A percentile compares a stretch with the other conserved stretches of the same genome.
phyloP scores from a whole-genome alignment of 37 sponge, comb jelly and placozoan species.

The Cliona cf. orientalis region DNA sequence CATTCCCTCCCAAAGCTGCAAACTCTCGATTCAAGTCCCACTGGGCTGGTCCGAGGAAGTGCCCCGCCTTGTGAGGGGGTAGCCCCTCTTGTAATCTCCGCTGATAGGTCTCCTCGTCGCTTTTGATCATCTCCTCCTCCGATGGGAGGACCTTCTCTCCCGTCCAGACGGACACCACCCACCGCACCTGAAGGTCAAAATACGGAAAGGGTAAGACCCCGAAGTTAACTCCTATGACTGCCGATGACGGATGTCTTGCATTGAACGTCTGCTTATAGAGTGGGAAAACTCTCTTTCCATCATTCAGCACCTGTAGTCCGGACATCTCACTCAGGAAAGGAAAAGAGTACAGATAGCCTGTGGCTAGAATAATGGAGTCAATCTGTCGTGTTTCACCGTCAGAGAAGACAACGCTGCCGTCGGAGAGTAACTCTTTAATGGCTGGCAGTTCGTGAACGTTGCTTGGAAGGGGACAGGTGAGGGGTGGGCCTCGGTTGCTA shows the following conservation, averaged over 20 bases:
- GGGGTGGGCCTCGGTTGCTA: constrained; percentile 15
- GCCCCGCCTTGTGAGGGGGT: constrained; percentile 32
- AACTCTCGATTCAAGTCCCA: constrained; percentile 49
- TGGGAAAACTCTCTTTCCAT: constrained; percentile 40
- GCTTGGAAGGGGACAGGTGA: constrained; percentile 20
- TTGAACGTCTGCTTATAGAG: constrained; percentile 86
- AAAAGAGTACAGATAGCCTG: constrained; percentile 72
- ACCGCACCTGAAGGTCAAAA: constrained; percentile 55
- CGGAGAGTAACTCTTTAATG: not conserved
- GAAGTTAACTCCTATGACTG: constrained; percentile 60
- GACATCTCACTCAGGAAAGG: constrained; percentile 70
- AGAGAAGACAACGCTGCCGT: constrained; percentile 38
- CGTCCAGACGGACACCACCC: constrained; percentile 53
- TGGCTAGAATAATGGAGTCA: constrained; percentile 69
- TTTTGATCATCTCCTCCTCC: constrained; percentile 57
- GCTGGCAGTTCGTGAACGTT: constrained; percentile 53
- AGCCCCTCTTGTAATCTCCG: constrained; percentile 39
- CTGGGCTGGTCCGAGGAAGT: constrained; percentile 50
- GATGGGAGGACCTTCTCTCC: constrained; percentile 61
- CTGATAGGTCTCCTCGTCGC: constrained; percentile 35
- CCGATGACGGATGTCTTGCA: constrained; percentile 63
- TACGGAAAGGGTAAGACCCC: constrained; percentile 38
- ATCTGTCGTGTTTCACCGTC: constrained; percentile 25
- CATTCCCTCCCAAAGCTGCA: constrained; percentile 27
- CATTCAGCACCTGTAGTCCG: constrained; percentile 36